Conservation (phyloP, 1,140 invertebrate species). For the Leguminivora glycinivorella region DNA sequence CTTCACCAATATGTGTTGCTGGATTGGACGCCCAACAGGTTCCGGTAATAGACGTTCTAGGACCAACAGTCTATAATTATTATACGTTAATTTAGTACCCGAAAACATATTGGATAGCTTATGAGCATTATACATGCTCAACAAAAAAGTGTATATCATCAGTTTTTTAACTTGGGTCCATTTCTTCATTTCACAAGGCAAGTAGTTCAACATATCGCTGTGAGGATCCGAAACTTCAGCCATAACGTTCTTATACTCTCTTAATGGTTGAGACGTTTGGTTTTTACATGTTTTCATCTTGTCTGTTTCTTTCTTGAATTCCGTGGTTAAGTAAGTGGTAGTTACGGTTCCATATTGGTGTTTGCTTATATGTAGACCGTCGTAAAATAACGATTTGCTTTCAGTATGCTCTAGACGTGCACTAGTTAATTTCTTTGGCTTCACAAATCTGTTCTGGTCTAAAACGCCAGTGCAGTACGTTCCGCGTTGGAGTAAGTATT, state of each 20-base stretch:
- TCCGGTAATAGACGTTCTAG: constrained; percentile 1
- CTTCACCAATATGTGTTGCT: not conserved
- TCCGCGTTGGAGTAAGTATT: not conserved
- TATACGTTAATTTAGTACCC: not conserved
- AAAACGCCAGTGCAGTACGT: not conserved
- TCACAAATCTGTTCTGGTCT: not conserved
- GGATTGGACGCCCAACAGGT: not conserved
- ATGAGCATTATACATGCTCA: not conserved
- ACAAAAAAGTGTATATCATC: not conserved
- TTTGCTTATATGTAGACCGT: not conserved
- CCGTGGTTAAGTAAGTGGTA: not conserved
- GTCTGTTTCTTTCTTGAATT: not conserved
- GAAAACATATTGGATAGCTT: not conserved
- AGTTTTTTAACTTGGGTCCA: not conserved
- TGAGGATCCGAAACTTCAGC: not conserved
- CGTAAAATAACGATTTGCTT: not conserved
- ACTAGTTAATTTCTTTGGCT: not conserved
- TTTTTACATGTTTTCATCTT: not conserved
- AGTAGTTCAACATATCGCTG: not conserved
- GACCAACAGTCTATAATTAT: not conserved
- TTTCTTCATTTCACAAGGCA: not conserved
- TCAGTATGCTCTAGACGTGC: not conserved
- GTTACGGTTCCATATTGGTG: not conserved
- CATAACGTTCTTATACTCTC: not conserved
- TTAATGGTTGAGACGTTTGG: not conserved